Evolutionary conservation across 1,140 invertebrate species (phyloP).

Genomic region (Lasioglossum albipes): DNA sequence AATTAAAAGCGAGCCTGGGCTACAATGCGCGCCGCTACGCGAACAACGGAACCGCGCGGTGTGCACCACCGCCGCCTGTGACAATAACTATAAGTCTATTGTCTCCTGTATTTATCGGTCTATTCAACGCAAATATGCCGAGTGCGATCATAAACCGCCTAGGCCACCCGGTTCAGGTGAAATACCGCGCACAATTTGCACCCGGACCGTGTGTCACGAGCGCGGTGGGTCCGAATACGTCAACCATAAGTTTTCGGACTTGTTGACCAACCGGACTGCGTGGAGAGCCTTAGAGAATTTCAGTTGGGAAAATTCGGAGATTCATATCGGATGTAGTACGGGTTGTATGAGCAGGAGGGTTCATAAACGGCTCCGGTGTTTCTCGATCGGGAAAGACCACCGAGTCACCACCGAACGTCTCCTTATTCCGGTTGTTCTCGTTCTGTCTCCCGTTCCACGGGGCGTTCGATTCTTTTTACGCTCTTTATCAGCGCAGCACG

Average conservation of each 20-base stretch:
- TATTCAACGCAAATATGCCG: conserved; percentile 67
- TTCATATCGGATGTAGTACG: neutral
- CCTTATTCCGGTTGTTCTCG: neutral
- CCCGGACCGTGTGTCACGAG: conserved; percentile 40
- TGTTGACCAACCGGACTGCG: too few relatives aligned
- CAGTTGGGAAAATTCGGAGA: too few relatives aligned
- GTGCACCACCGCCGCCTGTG: conserved; percentile 20
- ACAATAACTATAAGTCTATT: conserved; percentile 69
- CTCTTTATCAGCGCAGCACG: conserved; percentile 43
- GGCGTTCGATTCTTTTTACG: neutral
- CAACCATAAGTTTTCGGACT: neutral
- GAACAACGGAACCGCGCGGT: neutral
- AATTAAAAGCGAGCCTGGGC: conserved; percentile 44
- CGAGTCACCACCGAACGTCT: conserved; percentile 3
- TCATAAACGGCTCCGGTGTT: neutral
- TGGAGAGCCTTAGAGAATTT: too few relatives aligned
- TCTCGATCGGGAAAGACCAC: conserved; percentile 13
- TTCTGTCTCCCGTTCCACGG: neutral
- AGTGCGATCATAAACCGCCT: conserved; percentile 59
- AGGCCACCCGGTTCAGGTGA: conserved; percentile 44
- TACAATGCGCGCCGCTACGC: conserved; percentile 37
- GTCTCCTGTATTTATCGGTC: conserved; percentile 64
- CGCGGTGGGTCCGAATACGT: conserved; percentile 39
- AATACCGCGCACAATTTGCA: conserved; percentile 61
- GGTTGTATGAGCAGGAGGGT: neutral